Evolutionary conservation across 2,113 vertebrate genomes (phyloP).

Genomic region (Epinephelus fuscoguttatus): DNA sequence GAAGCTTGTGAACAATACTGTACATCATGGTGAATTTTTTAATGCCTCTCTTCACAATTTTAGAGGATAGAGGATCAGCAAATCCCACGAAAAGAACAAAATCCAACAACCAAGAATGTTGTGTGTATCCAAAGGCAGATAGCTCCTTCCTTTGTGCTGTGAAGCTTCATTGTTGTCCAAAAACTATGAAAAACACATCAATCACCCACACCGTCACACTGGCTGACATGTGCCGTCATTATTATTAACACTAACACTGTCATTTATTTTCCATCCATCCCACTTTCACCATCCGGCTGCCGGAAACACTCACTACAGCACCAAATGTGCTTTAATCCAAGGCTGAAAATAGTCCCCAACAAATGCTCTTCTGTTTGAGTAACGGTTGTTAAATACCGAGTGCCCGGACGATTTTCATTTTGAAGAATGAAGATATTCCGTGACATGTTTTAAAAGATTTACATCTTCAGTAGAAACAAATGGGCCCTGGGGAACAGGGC

Average conservation of each 20-base stretch:
- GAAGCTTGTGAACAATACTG: not conserved
- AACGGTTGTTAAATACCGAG: not conserved
- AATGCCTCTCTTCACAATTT: not conserved
- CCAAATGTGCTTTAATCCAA: not conserved
- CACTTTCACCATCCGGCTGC: not conserved
- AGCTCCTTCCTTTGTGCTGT: not conserved
- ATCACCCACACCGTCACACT: not conserved
- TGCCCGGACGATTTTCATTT: not conserved
- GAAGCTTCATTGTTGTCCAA: not conserved
- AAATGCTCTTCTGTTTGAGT: not conserved
- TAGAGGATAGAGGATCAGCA: not conserved
- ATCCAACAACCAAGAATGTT: not conserved
- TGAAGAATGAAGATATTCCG: too few species aligned
- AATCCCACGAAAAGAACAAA: not conserved
- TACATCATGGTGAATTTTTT: not conserved
- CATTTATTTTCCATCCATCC: constrained; percentile 5
- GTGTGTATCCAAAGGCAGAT: not conserved
- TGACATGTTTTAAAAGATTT: not conserved
- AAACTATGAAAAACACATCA: not conserved
- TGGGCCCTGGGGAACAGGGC: too few species aligned
- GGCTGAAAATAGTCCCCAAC: not conserved
- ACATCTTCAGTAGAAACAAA: too few species aligned
- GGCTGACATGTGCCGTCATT: not conserved
- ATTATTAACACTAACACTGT: not conserved
- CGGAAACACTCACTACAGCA: not conserved